These are phyloP conservation scores for Eugnorisma glareosa DNA, from an alignment of 2,888 invertebrate species.

Conservation along the genomic window DNA sequence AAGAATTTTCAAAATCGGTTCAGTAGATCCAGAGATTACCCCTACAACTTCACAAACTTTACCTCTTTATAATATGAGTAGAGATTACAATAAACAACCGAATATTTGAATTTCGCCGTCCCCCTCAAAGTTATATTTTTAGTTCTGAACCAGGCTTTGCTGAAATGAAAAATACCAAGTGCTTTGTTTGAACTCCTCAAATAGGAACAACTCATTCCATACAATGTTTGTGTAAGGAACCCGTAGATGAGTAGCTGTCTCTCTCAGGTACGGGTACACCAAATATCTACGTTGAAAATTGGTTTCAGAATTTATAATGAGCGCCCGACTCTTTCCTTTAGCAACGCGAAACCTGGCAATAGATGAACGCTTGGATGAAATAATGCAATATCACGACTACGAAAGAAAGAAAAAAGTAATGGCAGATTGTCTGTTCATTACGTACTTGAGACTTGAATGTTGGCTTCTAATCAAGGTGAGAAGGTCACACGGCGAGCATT, in stretches of 20 bases:
- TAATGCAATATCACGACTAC: conserved; percentile 36
- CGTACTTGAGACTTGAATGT: not conserved
- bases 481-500: not conserved
- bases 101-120: not conserved
- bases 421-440: conserved; percentile 22
- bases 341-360: conserved; percentile 3
- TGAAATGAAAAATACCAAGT: not conserved
- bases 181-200: not conserved
- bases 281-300: conserved; percentile 39
- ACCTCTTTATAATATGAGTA: too few species aligned
- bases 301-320: conserved; percentile 53
- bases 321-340: conserved; percentile 3
- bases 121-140: not conserved
- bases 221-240: conserved; percentile 25
- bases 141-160: not conserved
- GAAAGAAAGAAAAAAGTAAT: conserved; percentile 10
- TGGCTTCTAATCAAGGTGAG: not conserved
- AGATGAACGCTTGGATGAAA: conserved; percentile 22
- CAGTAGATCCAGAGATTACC: too few species aligned
- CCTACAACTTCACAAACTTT: too few species aligned
- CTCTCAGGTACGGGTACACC: not conserved
- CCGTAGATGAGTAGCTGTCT: not conserved
- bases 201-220: conserved; percentile 1
- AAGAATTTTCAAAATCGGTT: too few species aligned
- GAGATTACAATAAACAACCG: not conserved